A percentile compares a stretch with the other conserved stretches of the same genome.
Evolutionary conservation across 2,113 vertebrate species (phyloP).

Genomic region (Delphinus delphis): DNA sequence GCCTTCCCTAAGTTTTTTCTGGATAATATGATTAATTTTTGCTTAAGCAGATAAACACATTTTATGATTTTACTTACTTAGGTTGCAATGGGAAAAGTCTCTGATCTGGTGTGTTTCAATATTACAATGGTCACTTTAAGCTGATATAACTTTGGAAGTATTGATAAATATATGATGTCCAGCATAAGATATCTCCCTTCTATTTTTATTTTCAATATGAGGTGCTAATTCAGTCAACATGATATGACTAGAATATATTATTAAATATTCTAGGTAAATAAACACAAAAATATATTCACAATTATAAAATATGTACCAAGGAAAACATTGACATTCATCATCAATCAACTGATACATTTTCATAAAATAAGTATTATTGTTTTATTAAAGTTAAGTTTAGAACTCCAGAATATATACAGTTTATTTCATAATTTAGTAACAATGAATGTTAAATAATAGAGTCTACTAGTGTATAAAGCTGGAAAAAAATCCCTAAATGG

Average conservation of each 20-base stretch:
- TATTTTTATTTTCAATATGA: neutral
- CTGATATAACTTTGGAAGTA: neutral
- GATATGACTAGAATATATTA: neutral
- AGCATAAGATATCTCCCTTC: neutral
- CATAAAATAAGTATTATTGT: neutral
- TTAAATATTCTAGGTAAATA: neutral
- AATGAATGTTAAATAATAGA: neutral
- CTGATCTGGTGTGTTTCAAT: neutral
- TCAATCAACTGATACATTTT: neutral
- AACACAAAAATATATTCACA: neutral
- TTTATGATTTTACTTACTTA: neutral
- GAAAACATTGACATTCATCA: neutral
- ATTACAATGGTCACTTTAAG: neutral
- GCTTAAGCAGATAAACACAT: neutral
- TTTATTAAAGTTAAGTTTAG: neutral
- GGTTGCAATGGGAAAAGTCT: rapidly evolving
- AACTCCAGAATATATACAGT: neutral
- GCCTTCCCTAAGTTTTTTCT: neutral
- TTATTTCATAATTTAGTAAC: neutral
- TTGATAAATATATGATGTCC: neutral
- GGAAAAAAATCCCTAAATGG: neutral
- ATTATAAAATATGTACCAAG: neutral
- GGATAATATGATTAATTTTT: neutral
- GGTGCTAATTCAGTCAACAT: neutral
- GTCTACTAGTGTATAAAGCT: neutral